Evolutionary conservation across 2,113 vertebrate species (phyloP).

Genomic region (Plectropomus leopardus): DNA sequence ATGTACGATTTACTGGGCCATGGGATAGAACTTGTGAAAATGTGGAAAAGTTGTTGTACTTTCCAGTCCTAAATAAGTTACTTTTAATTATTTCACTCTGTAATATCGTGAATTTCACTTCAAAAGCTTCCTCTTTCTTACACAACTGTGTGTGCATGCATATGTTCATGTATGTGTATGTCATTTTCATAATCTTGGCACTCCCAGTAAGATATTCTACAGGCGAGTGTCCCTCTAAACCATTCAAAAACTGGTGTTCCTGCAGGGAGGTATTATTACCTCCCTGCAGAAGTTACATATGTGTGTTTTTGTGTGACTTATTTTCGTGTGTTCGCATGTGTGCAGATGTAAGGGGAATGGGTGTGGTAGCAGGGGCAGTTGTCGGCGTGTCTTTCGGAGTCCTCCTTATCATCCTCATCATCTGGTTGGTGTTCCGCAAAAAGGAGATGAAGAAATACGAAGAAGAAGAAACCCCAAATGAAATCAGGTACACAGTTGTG

Average conservation of each 20-base stretch:
- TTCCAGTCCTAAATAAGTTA: too few species aligned
- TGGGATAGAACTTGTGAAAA: neutral
- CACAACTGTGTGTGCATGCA: neutral
- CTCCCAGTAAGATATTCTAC: too few species aligned
- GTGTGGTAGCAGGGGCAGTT: slow-evolving; percentile 89
- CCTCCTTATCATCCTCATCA: slow-evolving; percentile 86
- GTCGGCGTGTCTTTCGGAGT: slow-evolving; percentile 90
- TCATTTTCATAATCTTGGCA: too few species aligned
- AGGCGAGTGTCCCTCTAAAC: too few species aligned
- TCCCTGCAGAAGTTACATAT: too few species aligned
- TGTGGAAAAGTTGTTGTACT: neutral
- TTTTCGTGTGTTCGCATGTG: neutral
- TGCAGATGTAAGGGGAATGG: slow-evolving; percentile 88
- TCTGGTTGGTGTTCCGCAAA: slow-evolving; percentile 90
- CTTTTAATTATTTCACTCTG: too few species aligned
- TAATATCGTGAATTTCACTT: too few species aligned
- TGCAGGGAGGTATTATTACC: too few species aligned
- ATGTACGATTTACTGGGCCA: neutral
- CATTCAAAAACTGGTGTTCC: too few species aligned
- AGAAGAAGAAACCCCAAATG: slow-evolving; percentile 94
- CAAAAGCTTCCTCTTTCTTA: neutral
- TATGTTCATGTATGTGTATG: neutral
- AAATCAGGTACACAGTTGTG: slow-evolving; percentile 89
- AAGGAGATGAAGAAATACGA: slow-evolving; percentile 94
- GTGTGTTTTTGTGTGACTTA: neutral